Conservation (phyloP, 1,140 invertebrate species). For the Ridgeia piscesae region DNA sequence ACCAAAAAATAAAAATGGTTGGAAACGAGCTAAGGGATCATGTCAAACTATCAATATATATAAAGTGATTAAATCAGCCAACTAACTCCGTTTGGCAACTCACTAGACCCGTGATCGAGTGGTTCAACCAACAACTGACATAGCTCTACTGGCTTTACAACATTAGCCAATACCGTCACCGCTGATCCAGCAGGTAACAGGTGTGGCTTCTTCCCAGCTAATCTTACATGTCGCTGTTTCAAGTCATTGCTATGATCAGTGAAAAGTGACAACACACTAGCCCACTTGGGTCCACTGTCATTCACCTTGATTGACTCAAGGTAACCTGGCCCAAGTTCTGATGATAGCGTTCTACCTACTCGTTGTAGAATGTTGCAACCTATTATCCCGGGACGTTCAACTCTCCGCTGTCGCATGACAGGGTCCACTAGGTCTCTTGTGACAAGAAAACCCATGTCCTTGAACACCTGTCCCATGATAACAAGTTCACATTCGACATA, state of each 20-base stretch:
- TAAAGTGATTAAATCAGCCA: too few relatives aligned
- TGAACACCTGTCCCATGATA: not conserved
- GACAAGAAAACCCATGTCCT: not conserved
- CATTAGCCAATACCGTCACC: not conserved
- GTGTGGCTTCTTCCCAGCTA: not conserved
- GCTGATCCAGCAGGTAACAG: not conserved
- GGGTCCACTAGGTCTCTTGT: not conserved
- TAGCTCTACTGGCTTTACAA: not conserved
- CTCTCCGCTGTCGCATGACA: not conserved
- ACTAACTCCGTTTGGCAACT: too few relatives aligned
- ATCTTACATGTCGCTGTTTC: not conserved
- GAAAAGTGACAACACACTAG: not conserved
- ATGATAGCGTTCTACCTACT: not conserved
- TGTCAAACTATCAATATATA: too few relatives aligned
- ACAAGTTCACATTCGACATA: not conserved
- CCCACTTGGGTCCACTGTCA: not conserved
- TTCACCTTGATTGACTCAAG: not conserved
- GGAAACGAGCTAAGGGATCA: too few relatives aligned
- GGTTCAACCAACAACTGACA: not conserved
- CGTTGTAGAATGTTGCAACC: not conserved
- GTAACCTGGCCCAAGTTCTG: not conserved
- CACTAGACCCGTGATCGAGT: not conserved
- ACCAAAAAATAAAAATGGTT: too few relatives aligned
- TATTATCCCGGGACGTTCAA: not conserved
- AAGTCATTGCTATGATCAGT: not conserved